Percentiles rank a stretch among this genome's conserved stretches.
phyloP scores from a whole-genome alignment of 1,140 invertebrate species.

The Pseudobourletiella spinata region DNA sequence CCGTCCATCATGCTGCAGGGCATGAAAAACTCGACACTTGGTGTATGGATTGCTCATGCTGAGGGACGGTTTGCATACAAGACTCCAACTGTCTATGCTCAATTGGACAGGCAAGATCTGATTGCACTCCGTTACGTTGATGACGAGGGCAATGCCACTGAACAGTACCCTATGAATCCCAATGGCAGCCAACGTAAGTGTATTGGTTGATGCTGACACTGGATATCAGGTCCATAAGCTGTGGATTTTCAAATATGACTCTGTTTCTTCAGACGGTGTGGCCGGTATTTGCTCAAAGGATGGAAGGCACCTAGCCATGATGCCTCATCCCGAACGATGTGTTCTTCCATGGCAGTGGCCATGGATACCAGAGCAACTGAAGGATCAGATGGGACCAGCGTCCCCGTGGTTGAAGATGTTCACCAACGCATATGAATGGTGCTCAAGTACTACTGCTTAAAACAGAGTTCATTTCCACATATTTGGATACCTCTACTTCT shows the following conservation, averaged over 20 bases:
- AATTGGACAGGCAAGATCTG: constrained; percentile 53
- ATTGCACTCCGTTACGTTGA: constrained; percentile 74
- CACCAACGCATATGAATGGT: constrained; percentile 81
- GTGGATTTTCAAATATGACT: too few relatives aligned
- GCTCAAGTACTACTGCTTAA: constrained; percentile 22
- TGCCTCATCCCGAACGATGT: constrained; percentile 96
- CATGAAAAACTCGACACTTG: constrained; percentile 74
- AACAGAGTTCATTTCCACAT: background rate
- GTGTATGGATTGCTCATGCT: constrained; percentile 95
- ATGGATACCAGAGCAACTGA: constrained; percentile 51
- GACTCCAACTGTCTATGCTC: constrained; percentile 45
- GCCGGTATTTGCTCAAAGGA: constrained; percentile 79
- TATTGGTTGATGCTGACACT: too few relatives aligned
- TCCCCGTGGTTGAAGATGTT: constrained; percentile 91
- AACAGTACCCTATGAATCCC: constrained; percentile 83
- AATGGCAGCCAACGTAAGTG: constrained; percentile 68
- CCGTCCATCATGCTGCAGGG: constrained; percentile 74
- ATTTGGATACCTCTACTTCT: background rate
- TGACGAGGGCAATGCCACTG: constrained; percentile 64
- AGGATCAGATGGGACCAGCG: constrained; percentile 35
- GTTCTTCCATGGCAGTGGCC: constrained; percentile 78
- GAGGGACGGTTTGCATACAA: constrained; percentile 63
- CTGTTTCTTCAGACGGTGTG: constrained; percentile 55
- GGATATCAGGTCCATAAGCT: too few relatives aligned
- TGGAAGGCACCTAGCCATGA: constrained; percentile 90